Evolutionary conservation across 2,113 vertebrate species (phyloP).

Genomic region (Gobio gobio): DNA sequence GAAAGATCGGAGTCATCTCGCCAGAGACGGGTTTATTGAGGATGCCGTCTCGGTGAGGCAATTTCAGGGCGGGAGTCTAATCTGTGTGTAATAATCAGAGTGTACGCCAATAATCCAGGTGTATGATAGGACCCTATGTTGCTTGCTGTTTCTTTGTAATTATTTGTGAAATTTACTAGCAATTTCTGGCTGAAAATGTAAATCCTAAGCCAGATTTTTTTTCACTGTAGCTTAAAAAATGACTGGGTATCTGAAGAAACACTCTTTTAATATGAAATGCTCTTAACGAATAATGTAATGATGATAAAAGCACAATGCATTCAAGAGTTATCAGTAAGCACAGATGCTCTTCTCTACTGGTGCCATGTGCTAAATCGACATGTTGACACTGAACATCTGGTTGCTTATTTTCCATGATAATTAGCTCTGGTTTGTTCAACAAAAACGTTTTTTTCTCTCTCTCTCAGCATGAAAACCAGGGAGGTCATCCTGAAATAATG

Average conservation of each 20-base stretch:
- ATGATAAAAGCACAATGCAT: slow-evolving; percentile 13
- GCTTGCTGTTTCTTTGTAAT: too few species aligned
- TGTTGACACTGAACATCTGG: slow-evolving; percentile 50
- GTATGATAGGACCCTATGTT: too few species aligned
- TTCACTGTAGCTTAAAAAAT: too few species aligned
- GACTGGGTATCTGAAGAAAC: background rate
- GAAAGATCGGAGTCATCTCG: too few species aligned
- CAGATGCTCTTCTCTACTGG: slow-evolving; percentile 7
- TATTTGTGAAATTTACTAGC: too few species aligned
- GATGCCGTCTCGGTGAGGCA: too few species aligned
- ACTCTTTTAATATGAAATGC: background rate
- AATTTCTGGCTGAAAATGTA: too few species aligned
- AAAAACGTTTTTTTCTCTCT: background rate
- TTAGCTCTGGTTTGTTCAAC: slow-evolving; percentile 19
- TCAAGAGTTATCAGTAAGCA: slow-evolving; percentile 16
- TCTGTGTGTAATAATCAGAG: too few species aligned
- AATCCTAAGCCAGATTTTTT: too few species aligned
- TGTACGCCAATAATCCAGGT: too few species aligned
- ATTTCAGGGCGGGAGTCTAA: too few species aligned
- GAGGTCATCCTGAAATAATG: slow-evolving; percentile 27
- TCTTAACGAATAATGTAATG: slow-evolving; percentile 1
- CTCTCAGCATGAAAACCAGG: background rate
- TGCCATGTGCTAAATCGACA: slow-evolving; percentile 15
- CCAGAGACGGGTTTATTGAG: too few species aligned
- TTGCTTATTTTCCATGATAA: slow-evolving; percentile 38